Percentiles rank a stretch among this genome's conserved stretches.
Evolutionary conservation across 2,113 vertebrate genomes (phyloP).

Genomic region (Silurus meridionalis): DNA sequence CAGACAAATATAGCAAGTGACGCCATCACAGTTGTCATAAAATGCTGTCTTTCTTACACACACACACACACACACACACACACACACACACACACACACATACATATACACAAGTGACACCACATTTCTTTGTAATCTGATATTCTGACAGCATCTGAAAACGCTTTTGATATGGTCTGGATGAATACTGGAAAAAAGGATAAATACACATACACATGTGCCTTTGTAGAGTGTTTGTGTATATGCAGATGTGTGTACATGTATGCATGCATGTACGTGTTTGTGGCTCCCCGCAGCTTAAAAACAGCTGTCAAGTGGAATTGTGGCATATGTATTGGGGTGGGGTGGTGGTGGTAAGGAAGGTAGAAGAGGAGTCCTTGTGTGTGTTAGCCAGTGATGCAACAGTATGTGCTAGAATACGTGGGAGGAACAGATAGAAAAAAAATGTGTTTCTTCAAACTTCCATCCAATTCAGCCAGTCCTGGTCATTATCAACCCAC

Average conservation of each 20-base stretch:
- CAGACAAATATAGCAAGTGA: neutral
- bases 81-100: neutral
- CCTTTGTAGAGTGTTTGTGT: neutral
- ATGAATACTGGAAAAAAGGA: conserved; percentile 22
- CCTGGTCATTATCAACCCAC: conserved; percentile 45
- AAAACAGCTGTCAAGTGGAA: conserved; percentile 12
- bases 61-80: neutral
- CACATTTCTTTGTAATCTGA: conserved; percentile 11
- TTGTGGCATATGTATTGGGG: neutral
- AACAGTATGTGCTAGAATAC: neutral
- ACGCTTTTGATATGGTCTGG: conserved; percentile 18
- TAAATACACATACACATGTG: conserved; percentile 25
- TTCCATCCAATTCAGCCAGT: conserved; percentile 31
- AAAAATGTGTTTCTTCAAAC: neutral
- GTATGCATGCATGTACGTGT: neutral
- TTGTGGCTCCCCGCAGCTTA: neutral
- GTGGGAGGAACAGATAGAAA: neutral
- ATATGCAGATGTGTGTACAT: conserved; percentile 27
- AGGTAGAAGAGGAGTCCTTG: neutral
- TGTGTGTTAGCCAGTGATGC: conserved; percentile 10
- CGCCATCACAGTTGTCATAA: conserved; percentile 3
- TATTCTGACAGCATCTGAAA: conserved; percentile 59
- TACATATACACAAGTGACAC: neutral
- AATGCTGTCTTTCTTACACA: neutral
- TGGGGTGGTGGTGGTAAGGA: no score